phyloP scores from a whole-genome alignment of 2,888 invertebrate genomes.

The Heteromurus nitidus region DNA sequence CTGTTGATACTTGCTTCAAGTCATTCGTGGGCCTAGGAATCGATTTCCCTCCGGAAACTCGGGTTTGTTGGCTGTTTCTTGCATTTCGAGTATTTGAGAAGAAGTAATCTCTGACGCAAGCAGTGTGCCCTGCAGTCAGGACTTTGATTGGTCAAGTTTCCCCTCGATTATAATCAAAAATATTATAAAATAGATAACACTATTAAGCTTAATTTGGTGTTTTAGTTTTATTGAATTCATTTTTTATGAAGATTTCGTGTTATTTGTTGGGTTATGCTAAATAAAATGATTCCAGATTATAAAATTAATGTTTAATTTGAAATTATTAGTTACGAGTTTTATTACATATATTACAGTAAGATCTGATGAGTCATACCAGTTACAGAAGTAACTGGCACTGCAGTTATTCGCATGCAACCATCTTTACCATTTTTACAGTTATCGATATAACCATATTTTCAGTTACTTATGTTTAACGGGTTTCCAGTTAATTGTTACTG shows the following conservation, averaged over 20 bases:
- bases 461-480: not conserved
- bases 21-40: conserved; percentile 20
- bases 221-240: not conserved
- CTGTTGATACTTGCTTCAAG: conserved; percentile 35
- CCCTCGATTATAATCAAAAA: not conserved
- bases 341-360: not conserved
- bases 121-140: not conserved
- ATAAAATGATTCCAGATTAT: too few species aligned
- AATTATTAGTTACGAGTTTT: not conserved
- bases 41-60: not conserved
- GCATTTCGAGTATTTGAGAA: not conserved
- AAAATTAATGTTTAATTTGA: not conserved
- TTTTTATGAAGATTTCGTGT: too few species aligned
- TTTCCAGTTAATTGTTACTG: not conserved
- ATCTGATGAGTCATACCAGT: not conserved
- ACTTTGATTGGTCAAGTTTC: conserved; percentile 5
- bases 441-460: not conserved
- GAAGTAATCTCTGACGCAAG: not conserved
- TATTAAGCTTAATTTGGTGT: not conserved
- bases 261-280: too few species aligned
- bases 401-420: not conserved
- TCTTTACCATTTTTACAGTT: too few species aligned
- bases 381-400: not conserved
- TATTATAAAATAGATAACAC: not conserved
- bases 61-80: conserved; percentile 23